These are phyloP conservation scores for Pithys albifrons DNA, from an alignment of 2,113 vertebrate genomes.

Conservation along the genomic window DNA sequence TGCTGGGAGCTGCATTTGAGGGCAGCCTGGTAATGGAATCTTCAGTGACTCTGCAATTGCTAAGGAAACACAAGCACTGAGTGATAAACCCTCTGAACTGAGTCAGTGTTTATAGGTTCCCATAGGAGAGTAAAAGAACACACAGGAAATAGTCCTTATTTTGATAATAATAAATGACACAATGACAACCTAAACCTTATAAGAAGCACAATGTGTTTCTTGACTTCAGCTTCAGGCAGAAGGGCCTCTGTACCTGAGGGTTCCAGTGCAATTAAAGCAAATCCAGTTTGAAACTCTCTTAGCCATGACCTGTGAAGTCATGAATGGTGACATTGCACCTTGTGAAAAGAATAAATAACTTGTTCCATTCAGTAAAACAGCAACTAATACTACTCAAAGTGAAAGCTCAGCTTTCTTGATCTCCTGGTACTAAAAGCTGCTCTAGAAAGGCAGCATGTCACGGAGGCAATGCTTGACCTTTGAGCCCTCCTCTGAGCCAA, in stretches of 20 bases:
- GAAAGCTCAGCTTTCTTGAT: background rate
- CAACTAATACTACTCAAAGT: background rate
- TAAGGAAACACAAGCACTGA: background rate
- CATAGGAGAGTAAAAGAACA: background rate
- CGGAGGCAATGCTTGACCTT: background rate
- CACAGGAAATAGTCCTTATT: background rate
- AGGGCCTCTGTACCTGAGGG: background rate
- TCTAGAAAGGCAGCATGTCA: background rate
- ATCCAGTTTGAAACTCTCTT: background rate
- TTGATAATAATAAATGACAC: background rate
- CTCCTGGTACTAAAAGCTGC: background rate
- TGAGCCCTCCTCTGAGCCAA: background rate
- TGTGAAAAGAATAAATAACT: background rate
- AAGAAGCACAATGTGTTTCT: background rate
- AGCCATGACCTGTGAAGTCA: background rate
- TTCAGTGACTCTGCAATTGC: background rate
- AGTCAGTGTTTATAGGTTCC: background rate
- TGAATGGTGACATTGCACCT: background rate
- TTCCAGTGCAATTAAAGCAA: background rate
- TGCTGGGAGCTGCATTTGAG: background rate
- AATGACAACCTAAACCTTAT: background rate
- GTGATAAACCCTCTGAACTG: background rate
- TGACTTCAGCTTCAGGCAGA: background rate
- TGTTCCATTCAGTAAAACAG: background rate
- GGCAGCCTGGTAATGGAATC: background rate